Conservation (phyloP, 2,888 invertebrate species). For the Agrotis segetum region DNA sequence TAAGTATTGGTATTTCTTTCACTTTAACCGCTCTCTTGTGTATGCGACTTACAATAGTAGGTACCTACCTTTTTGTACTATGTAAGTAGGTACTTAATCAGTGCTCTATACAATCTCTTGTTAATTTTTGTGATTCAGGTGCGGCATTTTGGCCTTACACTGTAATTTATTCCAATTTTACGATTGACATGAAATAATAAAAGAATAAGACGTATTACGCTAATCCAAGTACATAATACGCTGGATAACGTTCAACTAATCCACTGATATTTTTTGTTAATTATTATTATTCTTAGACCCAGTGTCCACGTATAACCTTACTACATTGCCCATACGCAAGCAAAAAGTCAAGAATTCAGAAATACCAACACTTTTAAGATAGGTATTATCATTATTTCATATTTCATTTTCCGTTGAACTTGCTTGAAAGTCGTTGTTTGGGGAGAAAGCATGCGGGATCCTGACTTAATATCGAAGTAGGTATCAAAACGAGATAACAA, state of each 20-base stretch:
- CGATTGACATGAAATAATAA: too few species aligned
- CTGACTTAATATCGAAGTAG: slow-evolving; percentile 33
- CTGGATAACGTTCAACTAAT: too few species aligned
- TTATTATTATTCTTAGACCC: neutral
- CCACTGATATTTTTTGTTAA: neutral
- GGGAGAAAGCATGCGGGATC: slow-evolving; percentile 26
- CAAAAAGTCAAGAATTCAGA: slow-evolving; percentile 6
- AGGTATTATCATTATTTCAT: slow-evolving; percentile 1
- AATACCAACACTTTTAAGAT: slow-evolving; percentile 22
- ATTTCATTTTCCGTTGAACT: slow-evolving; percentile 64
- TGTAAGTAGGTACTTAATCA: neutral
- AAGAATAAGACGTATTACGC: too few species aligned
- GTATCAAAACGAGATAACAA: slow-evolving; percentile 38
- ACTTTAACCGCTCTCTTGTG: neutral
- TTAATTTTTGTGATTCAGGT: neutral
- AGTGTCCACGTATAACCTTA: neutral
- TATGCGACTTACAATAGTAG: neutral
- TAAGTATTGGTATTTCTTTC: slow-evolving; percentile 46
- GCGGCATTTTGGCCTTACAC: too few species aligned
- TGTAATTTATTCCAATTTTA: neutral
- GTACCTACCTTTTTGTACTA: neutral
- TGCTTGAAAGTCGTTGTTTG: slow-evolving; percentile 62
- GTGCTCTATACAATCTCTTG: neutral
- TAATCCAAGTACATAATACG: too few species aligned
- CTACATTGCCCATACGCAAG: neutral